These are phyloP conservation scores for Geopemphigus sp. DNA, from an alignment of 1,140 invertebrate species.

Conservation along the genomic window DNA sequence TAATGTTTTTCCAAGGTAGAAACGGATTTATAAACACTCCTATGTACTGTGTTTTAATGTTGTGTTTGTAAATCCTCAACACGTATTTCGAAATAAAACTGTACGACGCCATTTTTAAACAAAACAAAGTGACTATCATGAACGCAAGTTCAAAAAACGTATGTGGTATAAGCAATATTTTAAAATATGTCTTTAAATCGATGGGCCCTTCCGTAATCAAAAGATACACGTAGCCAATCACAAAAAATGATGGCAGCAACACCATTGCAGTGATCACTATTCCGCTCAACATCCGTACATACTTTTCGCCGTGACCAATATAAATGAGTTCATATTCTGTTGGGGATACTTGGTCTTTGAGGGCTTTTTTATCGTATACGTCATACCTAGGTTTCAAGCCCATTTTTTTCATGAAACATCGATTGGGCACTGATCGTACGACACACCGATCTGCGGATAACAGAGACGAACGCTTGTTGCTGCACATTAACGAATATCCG, in stretches of 20 bases:
- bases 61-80: conserved; percentile 31
- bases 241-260: background rate
- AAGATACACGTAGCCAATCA: background rate
- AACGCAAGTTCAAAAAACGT: background rate
- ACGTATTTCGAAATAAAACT: conserved; percentile 45
- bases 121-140: background rate
- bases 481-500: background rate
- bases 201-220: background rate
- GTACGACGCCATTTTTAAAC: conserved; percentile 11
- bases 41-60: background rate
- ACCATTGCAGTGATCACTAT: background rate
- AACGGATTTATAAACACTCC: conserved; percentile 28
- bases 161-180: conserved; percentile 6
- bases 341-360: conserved; percentile 14
- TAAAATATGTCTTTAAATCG: conserved; percentile 16
- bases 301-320: background rate
- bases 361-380: conserved; percentile 27
- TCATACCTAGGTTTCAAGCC: background rate
- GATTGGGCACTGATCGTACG: background rate
- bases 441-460: background rate
- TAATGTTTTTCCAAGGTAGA: conserved; percentile 45
- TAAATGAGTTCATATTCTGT: conserved; percentile 25
- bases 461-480: background rate
- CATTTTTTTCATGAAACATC: conserved; percentile 40
- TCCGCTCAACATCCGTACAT: conserved; percentile 4